A percentile compares a stretch with the other conserved stretches of the same genome.
Conservation (phyloP, 2,113 vertebrate species). For the Okapia johnstoni region DNA sequence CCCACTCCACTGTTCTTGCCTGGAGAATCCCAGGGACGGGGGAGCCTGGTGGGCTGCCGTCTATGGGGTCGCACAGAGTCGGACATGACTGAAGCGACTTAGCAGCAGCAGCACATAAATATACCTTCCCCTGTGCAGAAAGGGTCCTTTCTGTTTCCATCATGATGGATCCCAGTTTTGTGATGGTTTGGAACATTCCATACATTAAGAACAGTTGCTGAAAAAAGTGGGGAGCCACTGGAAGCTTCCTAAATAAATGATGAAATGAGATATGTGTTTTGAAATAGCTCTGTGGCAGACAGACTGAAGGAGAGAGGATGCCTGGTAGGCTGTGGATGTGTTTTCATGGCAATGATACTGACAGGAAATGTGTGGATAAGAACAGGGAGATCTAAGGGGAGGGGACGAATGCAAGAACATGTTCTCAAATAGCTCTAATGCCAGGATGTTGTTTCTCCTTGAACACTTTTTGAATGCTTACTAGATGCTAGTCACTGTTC, state of each 20-base stretch:
- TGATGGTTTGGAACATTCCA: not conserved
- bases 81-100: too few species aligned
- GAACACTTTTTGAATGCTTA: not conserved
- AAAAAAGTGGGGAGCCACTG: not conserved
- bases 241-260: not conserved
- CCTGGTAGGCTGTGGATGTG: too few species aligned
- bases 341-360: not conserved
- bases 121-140: not conserved
- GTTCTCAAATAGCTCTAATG: not conserved
- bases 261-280: not conserved
- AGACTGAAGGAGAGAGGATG: not conserved
- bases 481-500: not conserved
- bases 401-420: fast-evolving
- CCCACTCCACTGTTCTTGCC: too few species aligned
- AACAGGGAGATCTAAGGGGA: not conserved
- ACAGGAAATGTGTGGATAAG: not conserved
- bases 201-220: not conserved
- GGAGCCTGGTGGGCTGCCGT: too few species aligned
- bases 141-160: not conserved
- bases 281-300: not conserved
- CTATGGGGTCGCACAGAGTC: too few species aligned
- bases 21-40: too few species aligned
- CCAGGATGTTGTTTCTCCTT: fast-evolving
- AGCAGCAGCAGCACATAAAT: not conserved
- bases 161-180: not conserved